These are phyloP conservation scores for Alectoris magna DNA, from an alignment of 2,797 vertebrate species.

Conservation along the genomic window DNA sequence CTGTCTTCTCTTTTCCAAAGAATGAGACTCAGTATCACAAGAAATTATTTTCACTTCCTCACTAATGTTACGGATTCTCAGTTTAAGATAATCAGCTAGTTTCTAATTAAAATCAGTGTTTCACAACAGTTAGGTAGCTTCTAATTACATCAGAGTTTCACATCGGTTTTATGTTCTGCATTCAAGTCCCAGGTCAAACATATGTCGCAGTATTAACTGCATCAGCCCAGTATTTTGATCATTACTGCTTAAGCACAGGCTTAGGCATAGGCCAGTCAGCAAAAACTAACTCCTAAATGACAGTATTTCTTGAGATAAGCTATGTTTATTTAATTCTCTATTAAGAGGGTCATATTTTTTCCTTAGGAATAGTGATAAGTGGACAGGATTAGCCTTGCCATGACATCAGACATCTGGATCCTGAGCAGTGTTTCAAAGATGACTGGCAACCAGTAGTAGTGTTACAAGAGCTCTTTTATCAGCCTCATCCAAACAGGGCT, in stretches of 20 bases:
- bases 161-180: background rate
- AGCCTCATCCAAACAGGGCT: background rate
- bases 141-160: background rate
- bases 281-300: background rate
- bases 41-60: background rate
- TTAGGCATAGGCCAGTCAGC: rapidly evolving
- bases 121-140: background rate
- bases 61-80: background rate
- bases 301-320: background rate
- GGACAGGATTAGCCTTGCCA: background rate
- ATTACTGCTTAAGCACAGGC: background rate
- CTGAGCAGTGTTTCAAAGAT: background rate
- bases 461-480: slow-evolving; percentile 5
- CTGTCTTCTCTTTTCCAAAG: background rate
- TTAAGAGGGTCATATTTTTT: background rate
- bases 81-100: background rate
- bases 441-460: rapidly evolving
- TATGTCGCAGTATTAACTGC: background rate
- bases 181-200: background rate
- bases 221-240: background rate
- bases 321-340: background rate
- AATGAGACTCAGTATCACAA: background rate
- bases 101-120: background rate
- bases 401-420: background rate
- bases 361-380: background rate